A percentile compares a stretch with the other conserved stretches of the same genome.
These are phyloP conservation scores for Tenrec ecaudatus DNA, from an alignment of 2,113 vertebrate species.

Conservation along the genomic window DNA sequence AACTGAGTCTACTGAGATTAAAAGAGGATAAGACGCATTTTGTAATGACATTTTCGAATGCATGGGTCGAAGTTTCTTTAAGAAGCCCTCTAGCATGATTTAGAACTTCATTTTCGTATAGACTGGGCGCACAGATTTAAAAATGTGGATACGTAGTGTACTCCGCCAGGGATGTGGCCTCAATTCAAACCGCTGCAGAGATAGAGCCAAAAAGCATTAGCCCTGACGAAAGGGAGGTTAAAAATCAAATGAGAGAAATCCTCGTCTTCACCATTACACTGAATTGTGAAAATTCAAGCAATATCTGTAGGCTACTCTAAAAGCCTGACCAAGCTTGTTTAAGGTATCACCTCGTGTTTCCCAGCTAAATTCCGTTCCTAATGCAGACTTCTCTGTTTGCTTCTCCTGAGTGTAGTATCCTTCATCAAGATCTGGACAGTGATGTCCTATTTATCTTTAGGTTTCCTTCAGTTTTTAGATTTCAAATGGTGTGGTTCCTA, in stretches of 20 bases:
- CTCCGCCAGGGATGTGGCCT: background rate
- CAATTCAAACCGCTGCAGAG: background rate
- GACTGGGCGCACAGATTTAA: constrained; percentile 9
- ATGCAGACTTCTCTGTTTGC: no score
- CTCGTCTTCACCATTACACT: background rate
- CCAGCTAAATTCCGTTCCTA: no score
- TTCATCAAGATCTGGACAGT: background rate
- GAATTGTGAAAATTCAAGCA: constrained; percentile 20
- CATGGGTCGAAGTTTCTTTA: background rate
- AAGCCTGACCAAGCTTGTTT: background rate
- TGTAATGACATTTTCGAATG: background rate
- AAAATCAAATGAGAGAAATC: background rate
- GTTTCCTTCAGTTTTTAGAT: background rate
- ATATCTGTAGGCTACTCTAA: background rate
- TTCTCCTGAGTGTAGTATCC: background rate
- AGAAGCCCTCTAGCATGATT: background rate
- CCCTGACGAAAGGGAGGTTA: no score
- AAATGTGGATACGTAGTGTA: background rate
- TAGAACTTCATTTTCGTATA: background rate
- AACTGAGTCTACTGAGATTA: background rate
- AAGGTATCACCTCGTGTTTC: background rate
- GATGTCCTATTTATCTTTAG: background rate
- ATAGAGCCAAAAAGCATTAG: background rate
- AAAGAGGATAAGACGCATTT: background rate
- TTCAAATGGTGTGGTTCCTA: background rate